phyloP scores from a whole-genome alignment of 2,113 vertebrate genomes.

The Onychorhynchus coronatus region DNA sequence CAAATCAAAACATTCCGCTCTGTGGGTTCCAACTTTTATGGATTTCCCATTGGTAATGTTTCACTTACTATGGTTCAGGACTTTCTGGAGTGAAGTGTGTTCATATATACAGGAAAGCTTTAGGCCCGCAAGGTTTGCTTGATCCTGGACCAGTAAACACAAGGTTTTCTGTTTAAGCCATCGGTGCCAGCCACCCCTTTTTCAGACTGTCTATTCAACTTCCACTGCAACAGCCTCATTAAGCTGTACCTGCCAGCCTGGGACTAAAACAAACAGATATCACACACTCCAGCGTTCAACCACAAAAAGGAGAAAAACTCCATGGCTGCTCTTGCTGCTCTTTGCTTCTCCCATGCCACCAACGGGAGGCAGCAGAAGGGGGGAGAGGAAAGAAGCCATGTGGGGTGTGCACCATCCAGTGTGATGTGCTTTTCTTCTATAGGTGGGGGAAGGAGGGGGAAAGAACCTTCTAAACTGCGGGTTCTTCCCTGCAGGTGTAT shows the following conservation, averaged over 20 bases:
- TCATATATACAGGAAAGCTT: not conserved
- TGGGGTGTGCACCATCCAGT: not conserved
- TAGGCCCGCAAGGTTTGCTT: not conserved
- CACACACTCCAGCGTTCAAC: not conserved
- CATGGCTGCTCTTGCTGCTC: not conserved
- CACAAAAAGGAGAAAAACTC: not conserved
- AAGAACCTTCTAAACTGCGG: not conserved
- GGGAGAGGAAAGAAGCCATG: not conserved
- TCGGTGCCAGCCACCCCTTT: not conserved
- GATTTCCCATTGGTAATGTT: slow-evolving; percentile 30
- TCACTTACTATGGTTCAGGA: not conserved
- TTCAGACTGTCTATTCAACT: not conserved
- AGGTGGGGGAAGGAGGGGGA: not conserved
- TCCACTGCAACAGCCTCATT: not conserved
- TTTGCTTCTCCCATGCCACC: not conserved
- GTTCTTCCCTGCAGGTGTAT: not conserved
- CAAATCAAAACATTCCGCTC: not conserved
- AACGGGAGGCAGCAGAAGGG: not conserved
- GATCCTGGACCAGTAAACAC: slow-evolving; percentile 21
- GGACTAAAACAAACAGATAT: not conserved
- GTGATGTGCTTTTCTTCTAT: not conserved
- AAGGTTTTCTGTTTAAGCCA: slow-evolving; percentile 20
- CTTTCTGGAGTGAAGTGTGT: not conserved
- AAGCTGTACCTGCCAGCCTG: slow-evolving; percentile 6
- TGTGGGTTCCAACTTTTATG: slow-evolving; percentile 1